phyloP scores from a whole-genome alignment of 2,797 vertebrate genomes.

The Sarcoramphus papa region DNA sequence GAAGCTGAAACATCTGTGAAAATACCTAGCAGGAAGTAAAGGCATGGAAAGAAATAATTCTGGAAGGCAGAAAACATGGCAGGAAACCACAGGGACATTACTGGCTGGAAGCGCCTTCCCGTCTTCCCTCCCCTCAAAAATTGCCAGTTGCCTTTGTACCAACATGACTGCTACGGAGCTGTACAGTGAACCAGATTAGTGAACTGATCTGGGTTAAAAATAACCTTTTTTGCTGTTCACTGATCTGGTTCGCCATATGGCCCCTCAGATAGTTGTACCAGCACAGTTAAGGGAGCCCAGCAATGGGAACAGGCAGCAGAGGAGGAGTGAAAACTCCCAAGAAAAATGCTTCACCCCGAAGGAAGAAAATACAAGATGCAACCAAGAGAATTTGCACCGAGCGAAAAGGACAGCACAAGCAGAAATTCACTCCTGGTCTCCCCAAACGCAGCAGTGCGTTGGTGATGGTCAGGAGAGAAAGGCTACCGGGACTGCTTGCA shows the following conservation, averaged over 20 bases:
- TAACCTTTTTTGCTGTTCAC: neutral
- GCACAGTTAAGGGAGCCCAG: neutral
- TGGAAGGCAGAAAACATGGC: neutral
- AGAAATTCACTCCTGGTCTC: neutral
- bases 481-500: neutral
- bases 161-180: neutral
- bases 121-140: neutral
- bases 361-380: neutral
- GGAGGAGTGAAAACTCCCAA: neutral
- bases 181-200: neutral
- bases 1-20: neutral
- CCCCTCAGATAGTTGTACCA: neutral
- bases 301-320: neutral
- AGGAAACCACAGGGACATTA: neutral
- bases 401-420: neutral
- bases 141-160: neutral
- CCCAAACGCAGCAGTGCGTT: rapidly evolving
- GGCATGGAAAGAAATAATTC: neutral
- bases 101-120: neutral
- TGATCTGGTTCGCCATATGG: neutral
- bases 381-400: neutral
- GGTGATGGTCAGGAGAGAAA: neutral
- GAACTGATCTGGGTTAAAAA: neutral
- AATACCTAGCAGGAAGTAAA: slow-evolving; percentile 8
- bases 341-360: neutral